These are phyloP conservation scores for Heteronetta atricapilla DNA, from an alignment of 2,113 vertebrate genomes.

Conservation along the genomic window DNA sequence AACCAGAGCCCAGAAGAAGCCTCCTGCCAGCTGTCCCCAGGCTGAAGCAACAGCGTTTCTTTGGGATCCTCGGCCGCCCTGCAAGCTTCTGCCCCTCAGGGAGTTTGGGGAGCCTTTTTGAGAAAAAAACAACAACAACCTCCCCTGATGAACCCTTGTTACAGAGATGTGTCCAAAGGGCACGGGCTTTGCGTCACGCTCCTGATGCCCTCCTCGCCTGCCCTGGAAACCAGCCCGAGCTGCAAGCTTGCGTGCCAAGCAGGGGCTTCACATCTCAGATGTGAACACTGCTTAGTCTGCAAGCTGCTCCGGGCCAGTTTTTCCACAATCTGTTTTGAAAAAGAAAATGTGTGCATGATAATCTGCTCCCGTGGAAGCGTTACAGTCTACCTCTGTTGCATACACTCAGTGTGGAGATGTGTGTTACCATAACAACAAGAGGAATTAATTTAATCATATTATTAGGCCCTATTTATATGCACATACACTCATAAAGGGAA, in stretches of 20 bases:
- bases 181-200: background rate
- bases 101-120: background rate
- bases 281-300: background rate
- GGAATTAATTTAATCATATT: conserved; percentile 10
- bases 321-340: background rate
- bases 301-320: accelerated
- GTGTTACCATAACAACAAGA: conserved; percentile 31
- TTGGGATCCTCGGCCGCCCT: background rate
- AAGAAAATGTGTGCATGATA: background rate
- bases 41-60: too few relatives aligned
- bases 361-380: background rate
- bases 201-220: background rate
- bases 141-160: background rate
- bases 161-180: background rate
- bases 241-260: background rate
- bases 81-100: background rate
- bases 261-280: background rate
- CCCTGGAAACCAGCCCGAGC: conserved; percentile 21
- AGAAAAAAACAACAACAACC: too few relatives aligned
- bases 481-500: background rate
- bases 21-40: too few relatives aligned
- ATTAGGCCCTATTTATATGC: background rate
- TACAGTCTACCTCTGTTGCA: background rate
- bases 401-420: background rate
- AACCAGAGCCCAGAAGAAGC: background rate